A percentile compares a stretch with the other conserved stretches of the same genome.
These are phyloP conservation scores for Mesocricetus auratus DNA, from an alignment of 2,113 vertebrate species.

Conservation along the genomic window DNA sequence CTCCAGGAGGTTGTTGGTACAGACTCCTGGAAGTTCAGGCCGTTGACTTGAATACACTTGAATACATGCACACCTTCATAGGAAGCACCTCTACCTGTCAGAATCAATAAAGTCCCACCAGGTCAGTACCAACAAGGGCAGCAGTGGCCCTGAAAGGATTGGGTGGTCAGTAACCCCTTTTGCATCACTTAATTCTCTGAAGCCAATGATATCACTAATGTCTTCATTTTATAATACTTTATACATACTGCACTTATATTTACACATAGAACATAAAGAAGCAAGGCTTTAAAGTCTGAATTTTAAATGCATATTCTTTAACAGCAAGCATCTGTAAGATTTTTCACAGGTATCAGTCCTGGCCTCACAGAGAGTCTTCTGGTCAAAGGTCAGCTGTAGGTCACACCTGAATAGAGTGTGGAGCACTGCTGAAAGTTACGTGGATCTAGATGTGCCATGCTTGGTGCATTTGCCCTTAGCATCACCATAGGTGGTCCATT, in stretches of 20 bases:
- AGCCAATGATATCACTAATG: not conserved
- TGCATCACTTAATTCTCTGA: not conserved
- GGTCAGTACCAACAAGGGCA: not conserved
- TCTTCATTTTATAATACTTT: not conserved
- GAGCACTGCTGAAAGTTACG: not conserved
- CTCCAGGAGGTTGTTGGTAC: not conserved
- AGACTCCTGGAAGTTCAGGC: not conserved
- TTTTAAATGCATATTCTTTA: not conserved
- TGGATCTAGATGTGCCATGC: not conserved
- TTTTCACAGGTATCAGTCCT: not conserved
- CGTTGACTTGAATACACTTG: not conserved
- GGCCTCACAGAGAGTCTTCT: not conserved
- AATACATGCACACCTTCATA: not conserved
- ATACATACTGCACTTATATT: not conserved
- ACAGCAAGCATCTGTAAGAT: not conserved
- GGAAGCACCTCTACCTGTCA: not conserved
- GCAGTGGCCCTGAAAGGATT: accelerated
- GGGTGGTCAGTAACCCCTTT: not conserved
- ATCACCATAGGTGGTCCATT: not conserved
- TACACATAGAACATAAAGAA: not conserved
- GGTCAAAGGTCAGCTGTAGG: not conserved
- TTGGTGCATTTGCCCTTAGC: not conserved
- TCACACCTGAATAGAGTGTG: not conserved
- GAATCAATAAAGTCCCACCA: not conserved
- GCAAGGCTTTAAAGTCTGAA: not conserved